Base-by-base conservation (phyloP, 2,797 vertebrate genomes). In the Danionella dracula region DNA sequence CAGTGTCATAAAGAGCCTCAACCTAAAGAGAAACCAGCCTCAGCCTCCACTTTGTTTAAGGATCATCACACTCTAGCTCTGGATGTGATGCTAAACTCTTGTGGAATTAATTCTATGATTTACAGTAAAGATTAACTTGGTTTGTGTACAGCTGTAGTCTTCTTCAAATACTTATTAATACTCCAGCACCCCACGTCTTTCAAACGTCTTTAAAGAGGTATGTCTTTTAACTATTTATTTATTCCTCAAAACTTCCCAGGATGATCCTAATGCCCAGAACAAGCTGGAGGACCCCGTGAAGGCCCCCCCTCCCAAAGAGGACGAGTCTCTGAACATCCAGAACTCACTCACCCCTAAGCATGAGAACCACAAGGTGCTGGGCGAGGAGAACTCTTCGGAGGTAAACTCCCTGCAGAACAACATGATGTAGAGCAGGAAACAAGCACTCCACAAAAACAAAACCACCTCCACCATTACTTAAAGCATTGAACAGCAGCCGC, bases 361-460 rank as follows among this genome's bases (percentile, higher is more conserved):
- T 1, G 94, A 95, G 63, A 90, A 92, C 65, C 88, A 92, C 81
- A 97, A 94, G 84, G 90, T 91, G 50, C 90, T 93, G 80, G 91
- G 82, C 74, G 91, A 87, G 77, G 95, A 91, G 7, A 90, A 87
- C 77, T 82, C 89, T 40, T 81, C 87, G 20, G 95, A 95, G 76
- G 91, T 92, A 79, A 95, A 95, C 86, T 96, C 94, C 70, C 90
- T 96, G 78, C 95, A 97, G 90, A 98, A 97, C 89, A 96, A 95
- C 90, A 88, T 96, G 90, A 94, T 95, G 83, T 97, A 88, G 70
- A 75, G 48, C 50, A 76, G 45, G 23, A 50, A 86, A 83, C 76
- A 60, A 54, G 34, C 32, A 27, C n/a, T 11, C 35, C 17, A 38
- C 67, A 17, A 29, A 38, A 55, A 38, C 67, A 17, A 29, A 38